Conservation (phyloP, 1,140 invertebrate genomes). For the Lethrus apterus region DNA sequence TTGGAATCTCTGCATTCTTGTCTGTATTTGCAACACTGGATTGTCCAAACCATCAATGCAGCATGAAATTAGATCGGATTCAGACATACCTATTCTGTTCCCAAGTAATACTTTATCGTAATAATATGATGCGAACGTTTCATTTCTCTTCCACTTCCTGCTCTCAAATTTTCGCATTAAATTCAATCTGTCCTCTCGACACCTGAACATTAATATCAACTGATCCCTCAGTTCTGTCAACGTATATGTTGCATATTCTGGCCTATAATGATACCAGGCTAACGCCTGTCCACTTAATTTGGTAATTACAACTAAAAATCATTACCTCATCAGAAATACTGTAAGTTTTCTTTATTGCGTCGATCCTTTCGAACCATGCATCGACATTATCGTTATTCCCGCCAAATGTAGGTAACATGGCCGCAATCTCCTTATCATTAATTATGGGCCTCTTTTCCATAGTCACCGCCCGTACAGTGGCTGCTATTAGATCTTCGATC, state of each 20-base stretch:
- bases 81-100: constrained; percentile 8
- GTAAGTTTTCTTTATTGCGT: too few relatives aligned
- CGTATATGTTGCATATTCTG: constrained; percentile 4
- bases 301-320: not conserved
- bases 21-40: not conserved
- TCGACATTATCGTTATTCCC: too few relatives aligned
- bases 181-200: constrained; percentile 10
- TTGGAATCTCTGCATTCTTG: constrained; percentile 8
- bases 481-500: too few relatives aligned
- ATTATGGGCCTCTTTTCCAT: too few relatives aligned
- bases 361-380: too few relatives aligned
- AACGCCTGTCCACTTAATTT: not conserved
- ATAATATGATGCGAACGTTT: constrained; percentile 10
- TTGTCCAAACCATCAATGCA: constrained; percentile 9
- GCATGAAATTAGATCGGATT: constrained; percentile 11
- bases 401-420: too few relatives aligned
- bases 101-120: constrained; percentile 13
- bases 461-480: too few relatives aligned
- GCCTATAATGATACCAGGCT: not conserved
- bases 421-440: too few relatives aligned
- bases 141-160: constrained; percentile 11
- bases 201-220: constrained; percentile 1
- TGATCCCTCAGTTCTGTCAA: constrained; percentile 8
- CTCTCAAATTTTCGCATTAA: constrained; percentile 12
- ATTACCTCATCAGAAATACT: too few relatives aligned